Base-by-base conservation (phyloP, 2,113 vertebrate species). In the Heterotilapia buettikoferi region DNA sequence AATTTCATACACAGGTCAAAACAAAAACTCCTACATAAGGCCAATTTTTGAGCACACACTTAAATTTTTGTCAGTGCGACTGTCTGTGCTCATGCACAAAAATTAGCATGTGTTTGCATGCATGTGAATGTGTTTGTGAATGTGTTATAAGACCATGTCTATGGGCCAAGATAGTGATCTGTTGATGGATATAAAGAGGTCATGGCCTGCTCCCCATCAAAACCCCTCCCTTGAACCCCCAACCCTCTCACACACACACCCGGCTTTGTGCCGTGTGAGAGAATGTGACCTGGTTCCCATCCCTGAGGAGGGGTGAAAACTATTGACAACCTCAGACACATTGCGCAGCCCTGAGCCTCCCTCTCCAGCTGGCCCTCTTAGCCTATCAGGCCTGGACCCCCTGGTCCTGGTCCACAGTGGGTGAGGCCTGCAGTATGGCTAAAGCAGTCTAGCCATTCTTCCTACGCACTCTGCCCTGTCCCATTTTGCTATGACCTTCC, bases 251-350 rank as follows among this genome's bases (percentile, higher is more conserved):
- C 95, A 94, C 93, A 96, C 94, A 96, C 94, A 93, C 96, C 80
- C 94, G 83, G 93, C 96, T 96, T 97, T 97, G 96, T 97, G 95
- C 90, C 84, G 80, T 95, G 95, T 93, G 93, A 95, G 95, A 96
- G 95, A 96, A 96, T 96, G 94, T 97, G 96, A 97, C 96, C 96
- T 96, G 96, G 95, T 97, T 97, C 96, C 96, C 96, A 97, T 97
- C 95, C 95, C 93, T 84, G 92, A 95, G 95, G 94, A 96, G 94
- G 96, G 94, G 94, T 89, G 93, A 92, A 92, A 95, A 92, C 93
- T 92, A 96, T 95, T 94, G 95, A 96, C 94, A 88, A 93, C 93
- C 94, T 95, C 95, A 96, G 94, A 95, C 94, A 91, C 92, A 93
- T 89, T 90, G 91, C 92, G 80, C 90, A 92, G 92, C 85, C 79